Evolutionary conservation across 2,797 vertebrate species (phyloP), one percentile per base, ranked within the genome.

Genomic region (Zonotrichia albicollis): DNA sequence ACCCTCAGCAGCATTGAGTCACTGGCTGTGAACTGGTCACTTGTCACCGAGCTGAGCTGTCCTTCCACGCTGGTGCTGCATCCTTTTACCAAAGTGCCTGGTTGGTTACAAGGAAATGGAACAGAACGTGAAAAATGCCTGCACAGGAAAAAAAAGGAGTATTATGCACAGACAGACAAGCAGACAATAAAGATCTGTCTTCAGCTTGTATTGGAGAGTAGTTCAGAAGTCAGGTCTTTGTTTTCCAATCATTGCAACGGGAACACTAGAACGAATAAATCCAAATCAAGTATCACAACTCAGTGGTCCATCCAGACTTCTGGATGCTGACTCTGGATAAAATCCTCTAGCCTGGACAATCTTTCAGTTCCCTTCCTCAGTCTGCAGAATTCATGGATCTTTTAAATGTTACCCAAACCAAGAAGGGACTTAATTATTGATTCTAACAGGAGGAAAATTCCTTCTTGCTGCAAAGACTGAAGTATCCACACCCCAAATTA

Each of bases 21-120:
- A 9, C 57, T 3, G 26, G 38, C 61, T 60, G 32, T 11, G 62
- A 21, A 19, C 8, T 2, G 29, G 40, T 2, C 26, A 22, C 30
- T 23, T 15, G 34, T 3, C 4, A 0, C 83, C 5, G 4, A 43
- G 13, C 40, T 40, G 40, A 40, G 40, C 73, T 54, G 43, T 6
- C 10, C n/a, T 7, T 2, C 6, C 36, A 1, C 7, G 2, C 48
- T 2, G 25, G 2, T 11, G 1, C 1, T 11, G 29, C 53, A 27
- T 6, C 67, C 40, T 53, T 27, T 15, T 4, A 30, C 25, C 30
- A 5, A 53, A 71, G 22, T 3, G 19, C 26, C 10, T 10, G 14
- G 13, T 23, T 45, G 6, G 3, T 48, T 19, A 62, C 3, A 0
- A 62, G 42, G 10, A 70, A 34, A 21, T 8, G 4, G 13, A 4